Base-by-base conservation (phyloP, 2,797 vertebrate species). In the Pelobates cultripes region DNA sequence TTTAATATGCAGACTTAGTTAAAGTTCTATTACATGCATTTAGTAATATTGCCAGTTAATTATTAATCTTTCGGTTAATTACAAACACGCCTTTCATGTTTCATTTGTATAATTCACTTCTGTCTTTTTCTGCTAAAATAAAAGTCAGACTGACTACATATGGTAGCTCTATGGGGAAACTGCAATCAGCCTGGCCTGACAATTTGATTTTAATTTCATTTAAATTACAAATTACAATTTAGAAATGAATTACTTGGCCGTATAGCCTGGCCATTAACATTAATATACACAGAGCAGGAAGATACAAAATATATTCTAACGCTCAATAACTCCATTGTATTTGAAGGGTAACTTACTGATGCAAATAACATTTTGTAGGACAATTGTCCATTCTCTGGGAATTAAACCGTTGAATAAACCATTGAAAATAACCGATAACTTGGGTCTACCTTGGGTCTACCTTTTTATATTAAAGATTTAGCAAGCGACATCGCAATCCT, bases 121-220 rank as follows among this genome's bases (percentile, higher is more conserved):
- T 57, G 55, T 57, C 9, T 57, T 57, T 57, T 57, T 57, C 9
- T 14, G 4, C 13, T 15, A 4, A 12, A 57, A 57, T 57, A 57
- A 57, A 57, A 12, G 13, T 12, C 9, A 12, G 1, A 57, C 55
- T 28, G 7, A 6, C 61, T 64, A 64, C 40, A 64, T 28, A 64
- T 17, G 55, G 61, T 6, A 4, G n/a, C 61, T 64, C 61, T 64
- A 43, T 41, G 41, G 42, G 40, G 8, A 43, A 79, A 51, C 3
- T n/a, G 66, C 42, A 80, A 80, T 69, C 71, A 80, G 61, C 6
- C 28, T 43, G 55, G 28, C 28, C 51, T 41, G 66, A 68, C 73
- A 73, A 53, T 72, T 79, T 79, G 15, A 43, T 60, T 17, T 61
- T 74, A 80, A 68, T 80, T 80, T 80, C 71, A 80, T 80, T 74